phyloP scores from a whole-genome alignment of 2,888 invertebrate genomes.

The Apomyelois bistriatella region DNA sequence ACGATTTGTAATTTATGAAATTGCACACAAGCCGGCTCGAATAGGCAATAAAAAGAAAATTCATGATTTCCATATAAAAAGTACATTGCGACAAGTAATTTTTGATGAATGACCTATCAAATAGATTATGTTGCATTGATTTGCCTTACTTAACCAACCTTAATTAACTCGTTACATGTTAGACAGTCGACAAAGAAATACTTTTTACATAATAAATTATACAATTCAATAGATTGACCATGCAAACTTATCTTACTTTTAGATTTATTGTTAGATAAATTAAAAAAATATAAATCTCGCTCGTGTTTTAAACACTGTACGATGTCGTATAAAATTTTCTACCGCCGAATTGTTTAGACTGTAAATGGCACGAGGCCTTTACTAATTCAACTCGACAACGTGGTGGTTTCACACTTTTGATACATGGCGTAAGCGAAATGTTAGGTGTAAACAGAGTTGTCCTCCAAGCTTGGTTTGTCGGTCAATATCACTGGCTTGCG shows the following conservation, averaged over 20 bases:
- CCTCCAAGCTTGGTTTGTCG: conserved; percentile 59
- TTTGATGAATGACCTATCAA: too few relatives aligned
- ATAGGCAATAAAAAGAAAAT: neutral
- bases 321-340: too few relatives aligned
- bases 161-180: too few relatives aligned
- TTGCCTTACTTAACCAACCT: too few relatives aligned
- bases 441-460: conserved; percentile 46
- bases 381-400: neutral
- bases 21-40: neutral
- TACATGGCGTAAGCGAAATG: conserved; percentile 37
- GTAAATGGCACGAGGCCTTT: neutral
- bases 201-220: too few relatives aligned
- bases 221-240: too few relatives aligned
- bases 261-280: too few relatives aligned
- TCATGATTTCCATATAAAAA: neutral
- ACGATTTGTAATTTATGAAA: conserved; percentile 1
- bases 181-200: too few relatives aligned
- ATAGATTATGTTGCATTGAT: too few relatives aligned
- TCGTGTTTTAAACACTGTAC: too few relatives aligned
- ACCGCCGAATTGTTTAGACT: neutral
- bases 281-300: too few relatives aligned
- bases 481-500: conserved; percentile 60
- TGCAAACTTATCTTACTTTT: too few relatives aligned
- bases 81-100: neutral
- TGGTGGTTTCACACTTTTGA: conserved; percentile 6